Evolutionary conservation across 2,888 invertebrate species (phyloP).

Genomic region (Sphaerophoria rueppellii): DNA sequence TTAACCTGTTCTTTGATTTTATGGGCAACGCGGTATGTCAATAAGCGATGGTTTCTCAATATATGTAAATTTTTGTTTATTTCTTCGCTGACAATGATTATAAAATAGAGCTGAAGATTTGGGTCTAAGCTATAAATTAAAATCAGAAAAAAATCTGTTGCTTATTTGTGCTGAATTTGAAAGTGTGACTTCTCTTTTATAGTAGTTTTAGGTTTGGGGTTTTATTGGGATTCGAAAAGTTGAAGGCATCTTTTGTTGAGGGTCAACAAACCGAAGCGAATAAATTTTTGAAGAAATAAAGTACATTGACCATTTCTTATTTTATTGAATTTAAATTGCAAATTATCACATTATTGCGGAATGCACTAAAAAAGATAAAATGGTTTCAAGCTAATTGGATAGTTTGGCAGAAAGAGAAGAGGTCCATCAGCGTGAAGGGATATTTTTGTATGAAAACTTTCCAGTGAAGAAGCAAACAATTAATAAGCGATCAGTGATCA

Average conservation of each 20-base stretch:
- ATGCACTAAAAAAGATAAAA: conserved; percentile 28
- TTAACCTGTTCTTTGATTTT: conserved; percentile 60
- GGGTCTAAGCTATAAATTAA: conserved; percentile 54
- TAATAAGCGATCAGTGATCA: no score
- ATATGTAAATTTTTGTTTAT: conserved; percentile 56
- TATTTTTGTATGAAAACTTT: no score
- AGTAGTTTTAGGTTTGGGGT: not conserved
- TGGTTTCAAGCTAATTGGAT: no score
- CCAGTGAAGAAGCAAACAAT: no score
- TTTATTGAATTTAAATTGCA: conserved; percentile 26
- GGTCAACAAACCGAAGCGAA: conserved; percentile 55
- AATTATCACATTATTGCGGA: conserved; percentile 8
- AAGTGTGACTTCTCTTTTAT: conserved; percentile 40
- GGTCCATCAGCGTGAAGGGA: no score
- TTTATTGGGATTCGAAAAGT: not conserved
- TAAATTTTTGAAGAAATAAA: not conserved
- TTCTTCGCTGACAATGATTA: conserved; percentile 57
- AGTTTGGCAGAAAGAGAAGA: no score
- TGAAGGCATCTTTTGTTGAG: conserved; percentile 22
- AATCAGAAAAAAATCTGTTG: conserved; percentile 48
- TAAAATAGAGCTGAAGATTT: conserved; percentile 44
- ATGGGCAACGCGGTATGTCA: conserved; percentile 37
- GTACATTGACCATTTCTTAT: conserved; percentile 26
- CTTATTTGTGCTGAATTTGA: conserved; percentile 49
- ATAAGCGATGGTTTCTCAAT: conserved; percentile 56